Base-by-base conservation (phyloP, 1,140 invertebrate species). In the Eriosoma lanigerum region DNA sequence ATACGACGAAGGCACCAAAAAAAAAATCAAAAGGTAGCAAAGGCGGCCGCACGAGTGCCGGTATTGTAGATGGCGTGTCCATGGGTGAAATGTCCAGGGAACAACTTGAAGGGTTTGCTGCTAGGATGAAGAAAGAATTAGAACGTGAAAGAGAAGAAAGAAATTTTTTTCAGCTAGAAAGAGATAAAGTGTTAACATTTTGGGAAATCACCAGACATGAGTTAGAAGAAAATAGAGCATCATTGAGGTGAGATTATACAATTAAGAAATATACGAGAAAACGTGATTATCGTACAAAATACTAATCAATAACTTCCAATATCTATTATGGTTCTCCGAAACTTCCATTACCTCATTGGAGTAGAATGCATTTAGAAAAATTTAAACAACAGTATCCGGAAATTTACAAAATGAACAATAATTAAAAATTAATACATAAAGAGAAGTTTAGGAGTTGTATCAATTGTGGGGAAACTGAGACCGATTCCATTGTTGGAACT, bases 81-180 rank as follows among this genome's bases (percentile, higher is more conserved):
- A 96, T 95, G 26, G 91, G 93, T 19, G 93, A 96, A 85, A 98
- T 98, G 96, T 92, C 92, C 24, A 90, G 95, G 84, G 96, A 98
- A 85, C 95, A 97, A 87, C 87, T 98, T 60, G 94, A 97, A 86
- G 90, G 92, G 80, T 96, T 97, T 85, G 91, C 94, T 12, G 87
- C 92, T 38, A 90, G 92, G 84, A 90, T 98, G n/a, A 91, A 94
- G 84, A 94, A 96, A 83, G 95, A 98, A 87, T 88, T 97, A 84
- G 96, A 98, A 84, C 90, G 94, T 62, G 96, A 98, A 87, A 88
- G 96, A 83, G 96, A 98, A 86, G 96, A 98, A 86, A 87, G 96
- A 82, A 98, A 98, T 86, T 97, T 93, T 85, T 97, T 98, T 84
- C 96, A 98, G 87, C 85, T 98, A 72, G 96, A 98, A 86, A 89